Percentiles rank a stretch among this genome's conserved stretches.
Evolutionary conservation across 2,113 vertebrate genomes (phyloP).

Genomic region (Opisthocomus hoazin): DNA sequence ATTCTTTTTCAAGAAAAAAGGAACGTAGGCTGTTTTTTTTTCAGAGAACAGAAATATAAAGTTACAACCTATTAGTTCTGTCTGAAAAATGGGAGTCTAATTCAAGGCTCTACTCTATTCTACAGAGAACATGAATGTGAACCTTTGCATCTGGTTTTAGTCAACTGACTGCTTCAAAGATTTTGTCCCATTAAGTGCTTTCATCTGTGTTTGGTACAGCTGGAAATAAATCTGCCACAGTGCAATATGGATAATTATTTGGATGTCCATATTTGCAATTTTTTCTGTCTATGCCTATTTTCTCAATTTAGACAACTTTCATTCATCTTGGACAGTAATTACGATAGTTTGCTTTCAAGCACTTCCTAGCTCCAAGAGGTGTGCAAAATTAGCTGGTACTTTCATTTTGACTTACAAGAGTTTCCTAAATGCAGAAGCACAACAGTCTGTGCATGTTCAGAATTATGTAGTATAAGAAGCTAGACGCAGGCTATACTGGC

Average conservation of each 20-base stretch:
- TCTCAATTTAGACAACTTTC: background rate
- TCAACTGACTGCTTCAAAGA: background rate
- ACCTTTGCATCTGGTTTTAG: background rate
- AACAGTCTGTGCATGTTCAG: background rate
- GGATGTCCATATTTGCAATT: background rate
- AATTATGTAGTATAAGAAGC: background rate
- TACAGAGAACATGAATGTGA: background rate
- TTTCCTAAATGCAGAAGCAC: background rate
- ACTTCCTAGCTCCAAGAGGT: background rate
- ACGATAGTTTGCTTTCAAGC: background rate
- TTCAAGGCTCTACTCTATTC: background rate
- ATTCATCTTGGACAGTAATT: background rate
- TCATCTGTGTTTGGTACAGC: constrained; percentile 1
- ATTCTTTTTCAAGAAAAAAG: background rate
- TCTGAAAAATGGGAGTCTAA: background rate
- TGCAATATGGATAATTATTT: background rate
- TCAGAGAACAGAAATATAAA: background rate
- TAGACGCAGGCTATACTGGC: background rate
- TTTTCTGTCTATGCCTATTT: background rate
- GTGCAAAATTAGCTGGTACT: background rate
- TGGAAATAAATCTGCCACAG: background rate
- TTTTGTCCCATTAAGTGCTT: constrained; percentile 16
- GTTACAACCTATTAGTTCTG: background rate
- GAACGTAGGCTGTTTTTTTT: background rate
- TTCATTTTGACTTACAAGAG: background rate